phyloP scores from a whole-genome alignment of 2,113 vertebrate genomes.

The Corynorhinus townsendii region DNA sequence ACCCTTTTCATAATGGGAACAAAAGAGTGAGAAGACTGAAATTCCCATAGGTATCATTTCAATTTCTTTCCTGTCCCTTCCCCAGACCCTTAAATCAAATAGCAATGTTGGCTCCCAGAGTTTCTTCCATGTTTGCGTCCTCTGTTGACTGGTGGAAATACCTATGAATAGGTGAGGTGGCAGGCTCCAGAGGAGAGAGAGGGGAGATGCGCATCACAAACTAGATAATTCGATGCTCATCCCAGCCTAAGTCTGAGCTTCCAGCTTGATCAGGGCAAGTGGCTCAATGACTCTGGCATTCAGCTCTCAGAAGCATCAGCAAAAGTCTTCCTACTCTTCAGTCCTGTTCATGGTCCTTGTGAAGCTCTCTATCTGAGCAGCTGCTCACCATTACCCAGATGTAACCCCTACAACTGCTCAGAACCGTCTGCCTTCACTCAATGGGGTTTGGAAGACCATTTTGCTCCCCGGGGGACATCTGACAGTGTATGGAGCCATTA shows the following conservation, averaged over 20 bases:
- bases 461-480: not conserved
- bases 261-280: not conserved
- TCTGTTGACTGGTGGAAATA: not conserved
- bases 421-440: not conserved
- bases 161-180: not conserved
- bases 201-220: not conserved
- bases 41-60: not conserved
- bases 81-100: not conserved
- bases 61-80: not conserved
- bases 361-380: not conserved
- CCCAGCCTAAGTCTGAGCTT: not conserved
- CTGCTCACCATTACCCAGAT: not conserved
- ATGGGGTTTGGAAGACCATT: not conserved
- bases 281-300: not conserved
- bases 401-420: not conserved
- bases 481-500: not conserved
- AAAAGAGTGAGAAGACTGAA: not conserved
- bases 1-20: not conserved
- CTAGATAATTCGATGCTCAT: not conserved
- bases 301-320: not conserved
- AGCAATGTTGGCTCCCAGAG: not conserved
- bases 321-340: not conserved
- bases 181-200: not conserved
- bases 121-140: not conserved
- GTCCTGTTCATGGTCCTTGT: not conserved